Conservation (phyloP, 2,888 invertebrate genomes). For the Dilophus febrilis region DNA sequence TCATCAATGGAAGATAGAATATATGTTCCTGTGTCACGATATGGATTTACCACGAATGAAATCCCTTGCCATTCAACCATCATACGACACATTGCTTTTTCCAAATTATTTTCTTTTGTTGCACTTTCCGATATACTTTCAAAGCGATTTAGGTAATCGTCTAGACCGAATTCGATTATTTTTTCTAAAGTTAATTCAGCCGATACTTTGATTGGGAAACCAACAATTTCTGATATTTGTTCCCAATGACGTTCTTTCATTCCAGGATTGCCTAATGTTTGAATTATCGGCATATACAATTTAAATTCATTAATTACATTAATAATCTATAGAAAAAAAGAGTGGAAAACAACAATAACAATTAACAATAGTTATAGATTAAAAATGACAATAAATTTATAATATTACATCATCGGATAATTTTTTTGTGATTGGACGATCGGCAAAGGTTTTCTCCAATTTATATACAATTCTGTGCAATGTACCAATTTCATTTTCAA, state of each 20-base stretch:
- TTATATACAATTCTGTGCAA: slow-evolving; percentile 56
- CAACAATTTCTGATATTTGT: slow-evolving; percentile 84
- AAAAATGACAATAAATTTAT: neutral
- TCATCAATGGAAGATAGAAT: slow-evolving; percentile 85
- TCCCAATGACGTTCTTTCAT: slow-evolving; percentile 89
- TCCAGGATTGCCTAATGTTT: slow-evolving; percentile 87
- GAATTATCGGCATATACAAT: slow-evolving; percentile 76
- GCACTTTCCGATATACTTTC: slow-evolving; percentile 87
- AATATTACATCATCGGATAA: slow-evolving; percentile 42
- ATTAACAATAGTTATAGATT: neutral
- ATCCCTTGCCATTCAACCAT: slow-evolving; percentile 77
- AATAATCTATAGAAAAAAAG: slow-evolving; percentile 18
- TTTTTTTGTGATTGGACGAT: slow-evolving; percentile 53
- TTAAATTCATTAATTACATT: slow-evolving; percentile 72
- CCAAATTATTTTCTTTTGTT: slow-evolving; percentile 86
- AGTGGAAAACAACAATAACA: slow-evolving; percentile 1
- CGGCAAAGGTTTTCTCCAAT: slow-evolving; percentile 70
- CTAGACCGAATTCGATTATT: slow-evolving; percentile 77
- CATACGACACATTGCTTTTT: slow-evolving; percentile 80
- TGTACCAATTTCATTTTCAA: slow-evolving; percentile 41
- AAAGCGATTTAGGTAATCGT: slow-evolving; percentile 76
- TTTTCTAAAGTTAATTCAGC: slow-evolving; percentile 66
- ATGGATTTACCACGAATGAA: slow-evolving; percentile 51
- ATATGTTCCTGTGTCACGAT: slow-evolving; percentile 79
- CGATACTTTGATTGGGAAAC: slow-evolving; percentile 77